Base-by-base conservation (phyloP, 2,888 invertebrate species). In the Andrena trimmerana region DNA sequence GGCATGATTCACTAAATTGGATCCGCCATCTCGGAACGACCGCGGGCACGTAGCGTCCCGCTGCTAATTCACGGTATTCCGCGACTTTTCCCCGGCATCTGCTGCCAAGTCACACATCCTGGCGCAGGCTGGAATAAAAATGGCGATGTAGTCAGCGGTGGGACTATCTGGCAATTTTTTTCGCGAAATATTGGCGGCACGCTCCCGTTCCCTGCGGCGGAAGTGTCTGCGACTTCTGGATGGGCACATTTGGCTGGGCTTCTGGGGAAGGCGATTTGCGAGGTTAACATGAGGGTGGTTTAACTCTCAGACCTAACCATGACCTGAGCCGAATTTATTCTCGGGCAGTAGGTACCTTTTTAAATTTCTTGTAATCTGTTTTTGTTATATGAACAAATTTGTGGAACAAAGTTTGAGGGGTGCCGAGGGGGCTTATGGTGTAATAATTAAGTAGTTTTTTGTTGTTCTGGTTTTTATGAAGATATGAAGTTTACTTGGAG, bases 91-190 rank as follows among this genome's bases (percentile, higher is more conserved):
- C 29, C 29, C 27, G 24, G 27, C 13, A 8, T 8, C 54, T 78
- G 75, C 62, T 85, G 88, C 83, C 88, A 77, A 84, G 87, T 87
- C 76, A 62, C 81, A 81, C 69, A 60, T 73, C 71, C 65, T 8
- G 65, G 29, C 59, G 33, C 70, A 16, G 3, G 24, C n/a, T 10
- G 52, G 66, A 60, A 73, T 60, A 67, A 66, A 59, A 65, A 10
- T 29, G 36, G 33, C 52, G 42, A 29, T 20, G 66, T 59, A 10
- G 48, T 48, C 20, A 13, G 3, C 16, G 10, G 16, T 2, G 31
- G 20, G 7, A 8, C 24, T 24, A 10, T 48, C 57, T 27, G 6
- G 48, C 10, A 8, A 36, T 24, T 27, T 62, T 62, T 24, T 29
- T n/a, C 1, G 33, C 2, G n/a, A n/a, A n/a, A 62, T n/a, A 62